Base-by-base conservation (phyloP, 30 jellyfish, hydroid and myxozoan genomes). In the Turritopsis rubra region DNA sequence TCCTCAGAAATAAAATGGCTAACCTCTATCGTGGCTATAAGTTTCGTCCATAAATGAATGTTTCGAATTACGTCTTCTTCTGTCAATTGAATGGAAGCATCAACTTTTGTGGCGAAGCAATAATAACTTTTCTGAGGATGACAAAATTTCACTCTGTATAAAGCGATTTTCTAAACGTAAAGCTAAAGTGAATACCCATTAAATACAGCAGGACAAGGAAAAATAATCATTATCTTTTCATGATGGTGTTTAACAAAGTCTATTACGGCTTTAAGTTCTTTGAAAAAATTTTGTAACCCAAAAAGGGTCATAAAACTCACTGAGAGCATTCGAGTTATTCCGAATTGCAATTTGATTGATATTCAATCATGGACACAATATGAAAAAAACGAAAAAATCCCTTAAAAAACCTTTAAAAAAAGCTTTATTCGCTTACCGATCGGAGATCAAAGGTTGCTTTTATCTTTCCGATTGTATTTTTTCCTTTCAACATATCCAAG, bases 401-500 rank as follows among this genome's bases (percentile, higher is more conserved):
- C n/a, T n/a, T n/a, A n/a, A n/a, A n/a, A 41, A 41, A 41, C 13
- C 60, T 41, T 41, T 3, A 5, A 41, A 41, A 41, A n/a, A n/a
- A n/a, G n/a, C 9, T 23, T 68, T 68, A n/a, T 66, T 68, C 19
- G 28, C 77, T 68, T 68, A 68, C 77, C 21, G 77, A 7, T 1
- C 30, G 28, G 9, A 68, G 28, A 68, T 68, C 77, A 68, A 68
- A 68, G 1, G 77, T 68, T 23, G 77, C 77, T 68, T 68, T 68
- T 8, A 68, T 68, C 77, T 68, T 68, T 9, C 30, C 30, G 28
- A 68, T 68, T n/a, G 9, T 27, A 9, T 27, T 68, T 68, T 9
- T 68, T 68, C 77, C 77, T 1, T 19, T 68, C 28, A 68, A 23
- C 30, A 68, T n/a, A 68, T 68, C 77, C 77, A 68, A 68, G 28